Conservation (phyloP, 2,888 invertebrate species). For the Thecophora atra region DNA sequence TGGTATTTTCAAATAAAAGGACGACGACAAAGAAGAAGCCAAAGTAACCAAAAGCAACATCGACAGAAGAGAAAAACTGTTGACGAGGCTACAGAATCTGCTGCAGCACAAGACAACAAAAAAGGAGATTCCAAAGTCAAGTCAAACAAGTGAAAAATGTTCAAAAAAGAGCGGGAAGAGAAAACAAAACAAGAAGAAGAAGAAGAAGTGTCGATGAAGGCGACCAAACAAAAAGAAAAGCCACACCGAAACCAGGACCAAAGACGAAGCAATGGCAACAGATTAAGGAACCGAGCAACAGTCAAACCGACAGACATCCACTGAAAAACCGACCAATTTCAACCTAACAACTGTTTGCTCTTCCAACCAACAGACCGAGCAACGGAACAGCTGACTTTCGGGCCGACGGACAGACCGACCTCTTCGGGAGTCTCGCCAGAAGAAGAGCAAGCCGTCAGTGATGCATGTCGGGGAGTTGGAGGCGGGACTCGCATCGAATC, state of each 20-base stretch:
- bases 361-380: background rate
- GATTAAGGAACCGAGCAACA: background rate
- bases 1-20: background rate
- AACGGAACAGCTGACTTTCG: background rate
- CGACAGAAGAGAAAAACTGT: conserved; percentile 18
- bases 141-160: conserved; percentile 33
- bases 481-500: background rate
- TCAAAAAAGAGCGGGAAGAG: conserved; percentile 18
- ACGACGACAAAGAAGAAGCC: background rate
- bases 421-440: no score
- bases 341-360: background rate
- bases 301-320: background rate
- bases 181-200: background rate
- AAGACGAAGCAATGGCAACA: background rate
- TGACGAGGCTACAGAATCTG: conserved; percentile 8
- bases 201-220: background rate
- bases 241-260: background rate
- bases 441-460: background rate
- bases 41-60: conserved; percentile 10
- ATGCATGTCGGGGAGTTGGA: background rate
- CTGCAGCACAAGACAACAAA: background rate
- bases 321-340: background rate
- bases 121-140: conserved; percentile 36
- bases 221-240: background rate
- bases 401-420: no score